phyloP scores from a whole-genome alignment of 2,113 vertebrate genomes.

The Sinocyclocheilus anshuiensis region DNA sequence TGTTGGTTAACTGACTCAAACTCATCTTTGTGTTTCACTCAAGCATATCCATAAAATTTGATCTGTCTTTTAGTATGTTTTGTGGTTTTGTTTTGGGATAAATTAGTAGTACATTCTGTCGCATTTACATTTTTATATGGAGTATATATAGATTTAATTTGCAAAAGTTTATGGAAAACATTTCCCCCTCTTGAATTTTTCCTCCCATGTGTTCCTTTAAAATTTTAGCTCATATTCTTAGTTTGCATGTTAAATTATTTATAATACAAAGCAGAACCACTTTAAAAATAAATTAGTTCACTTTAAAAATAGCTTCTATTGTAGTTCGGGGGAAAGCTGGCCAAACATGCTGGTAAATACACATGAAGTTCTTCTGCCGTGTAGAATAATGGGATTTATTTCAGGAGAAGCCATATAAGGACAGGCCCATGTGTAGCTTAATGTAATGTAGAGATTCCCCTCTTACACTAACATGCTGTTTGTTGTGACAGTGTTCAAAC shows the following conservation, averaged over 20 bases:
- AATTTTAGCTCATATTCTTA: neutral
- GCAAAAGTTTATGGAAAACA: neutral
- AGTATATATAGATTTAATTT: neutral
- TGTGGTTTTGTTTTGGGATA: neutral
- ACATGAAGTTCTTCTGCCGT: neutral
- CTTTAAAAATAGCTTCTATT: neutral
- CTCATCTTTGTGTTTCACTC: neutral
- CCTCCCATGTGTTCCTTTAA: neutral
- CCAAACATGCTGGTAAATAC: neutral
- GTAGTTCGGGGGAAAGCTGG: neutral
- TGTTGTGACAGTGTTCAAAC: conserved; percentile 6
- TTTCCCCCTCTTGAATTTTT: neutral
- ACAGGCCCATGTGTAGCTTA: neutral
- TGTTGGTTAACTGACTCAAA: neutral
- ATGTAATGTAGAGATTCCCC: neutral
- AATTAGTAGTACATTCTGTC: neutral
- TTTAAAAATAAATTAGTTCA: neutral
- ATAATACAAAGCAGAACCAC: neutral
- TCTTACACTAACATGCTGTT: neutral
- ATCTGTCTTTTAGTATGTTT: neutral
- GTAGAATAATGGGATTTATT: neutral
- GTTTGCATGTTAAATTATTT: neutral
- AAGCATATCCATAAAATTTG: neutral
- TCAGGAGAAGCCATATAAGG: neutral
- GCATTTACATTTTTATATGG: neutral